Base-by-base conservation (phyloP, 1,140 invertebrate species). In the Hyposmocoma kahamanoa region DNA sequence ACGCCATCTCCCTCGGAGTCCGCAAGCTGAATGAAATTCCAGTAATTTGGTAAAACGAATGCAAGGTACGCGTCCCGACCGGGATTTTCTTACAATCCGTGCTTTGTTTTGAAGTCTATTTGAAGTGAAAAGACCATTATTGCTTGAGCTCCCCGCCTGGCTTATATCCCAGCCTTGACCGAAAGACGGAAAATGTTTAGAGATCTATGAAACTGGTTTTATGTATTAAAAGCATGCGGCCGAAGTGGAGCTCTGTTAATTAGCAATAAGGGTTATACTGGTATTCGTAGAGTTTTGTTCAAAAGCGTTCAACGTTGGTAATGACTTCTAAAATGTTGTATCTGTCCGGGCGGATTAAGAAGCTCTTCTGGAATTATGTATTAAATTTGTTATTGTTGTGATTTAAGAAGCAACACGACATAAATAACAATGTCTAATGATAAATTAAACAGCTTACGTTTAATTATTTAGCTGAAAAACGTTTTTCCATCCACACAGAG, bases 21-120 rank as follows among this genome's bases (percentile, higher is more conserved):
- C 71, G 62, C 72, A 79, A 72, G 72, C 72, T 73, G 79, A 79
- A 81, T 79, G 79, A 83, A 83, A 81, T 83, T 83, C 76, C 77
- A 78, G 79, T 81, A 81, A 83, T 83, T 83, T 80, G 62, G 75
- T 81, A 72, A 75, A 81, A 75, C 79, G 77, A 83, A 81, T 81
- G 73, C 79, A 81, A 79, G 79, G 77, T 81, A 75, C 65, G 67
- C n/a, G 56, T 63, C 69, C 69, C 65, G 53, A 42, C 62, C 53
- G 71, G 75, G 77, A 83, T 83, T 71, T 79, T 76, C 77, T 81
- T 77, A 75, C 68, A 67, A 74, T 76, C 75, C 68, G 44, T 57
- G 69, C 75, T 79, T 82, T 82, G 78, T 79, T 82, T 75, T 72
- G 54, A 67, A 75, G 67, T 77, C 70, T 69, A 72, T 76, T 74